phyloP scores from a whole-genome alignment of 1,140 invertebrate species.

The Drosophila kohkoa region DNA sequence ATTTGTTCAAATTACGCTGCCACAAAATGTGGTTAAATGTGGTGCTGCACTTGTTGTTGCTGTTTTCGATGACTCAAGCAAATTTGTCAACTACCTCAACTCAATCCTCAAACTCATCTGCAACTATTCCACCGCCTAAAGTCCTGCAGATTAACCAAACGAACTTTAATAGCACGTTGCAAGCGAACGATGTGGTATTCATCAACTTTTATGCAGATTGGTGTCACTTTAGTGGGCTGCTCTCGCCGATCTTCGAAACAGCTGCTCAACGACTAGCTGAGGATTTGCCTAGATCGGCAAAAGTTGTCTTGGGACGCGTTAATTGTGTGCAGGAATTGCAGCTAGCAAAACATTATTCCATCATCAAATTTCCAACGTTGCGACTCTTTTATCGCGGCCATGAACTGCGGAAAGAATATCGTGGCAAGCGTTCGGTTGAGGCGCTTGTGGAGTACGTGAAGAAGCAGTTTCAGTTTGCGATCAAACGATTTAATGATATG shows the following conservation, averaged over 20 bases:
- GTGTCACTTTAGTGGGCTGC: conserved; percentile 50
- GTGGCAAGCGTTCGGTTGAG: conserved; percentile 46
- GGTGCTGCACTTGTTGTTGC: neutral
- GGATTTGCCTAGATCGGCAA: conserved; percentile 5
- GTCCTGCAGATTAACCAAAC: conserved; percentile 39
- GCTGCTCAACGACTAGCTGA: conserved; percentile 37
- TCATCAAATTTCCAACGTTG: conserved; percentile 61
- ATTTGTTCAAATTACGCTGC: neutral
- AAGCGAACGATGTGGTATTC: conserved; percentile 49
- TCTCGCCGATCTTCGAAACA: conserved; percentile 54
- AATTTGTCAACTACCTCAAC: neutral
- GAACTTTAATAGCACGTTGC: conserved; percentile 49
- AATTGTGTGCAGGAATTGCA: conserved; percentile 43
- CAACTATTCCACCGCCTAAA: neutral
- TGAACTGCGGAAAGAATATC: conserved; percentile 48
- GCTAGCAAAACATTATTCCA: conserved; percentile 32
- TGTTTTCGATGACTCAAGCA: neutral
- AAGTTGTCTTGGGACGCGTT: conserved; percentile 52
- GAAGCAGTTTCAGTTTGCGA: conserved; percentile 26
- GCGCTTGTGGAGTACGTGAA: conserved; percentile 49
- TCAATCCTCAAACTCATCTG: neutral
- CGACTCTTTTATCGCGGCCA: conserved; percentile 43
- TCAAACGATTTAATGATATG: conserved; percentile 22
- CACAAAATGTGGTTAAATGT: conserved; percentile 21
- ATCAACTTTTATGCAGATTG: conserved; percentile 69